Evolutionary conservation across 2,797 vertebrate genomes (phyloP).

Genomic region (Sebastes reedi): DNA sequence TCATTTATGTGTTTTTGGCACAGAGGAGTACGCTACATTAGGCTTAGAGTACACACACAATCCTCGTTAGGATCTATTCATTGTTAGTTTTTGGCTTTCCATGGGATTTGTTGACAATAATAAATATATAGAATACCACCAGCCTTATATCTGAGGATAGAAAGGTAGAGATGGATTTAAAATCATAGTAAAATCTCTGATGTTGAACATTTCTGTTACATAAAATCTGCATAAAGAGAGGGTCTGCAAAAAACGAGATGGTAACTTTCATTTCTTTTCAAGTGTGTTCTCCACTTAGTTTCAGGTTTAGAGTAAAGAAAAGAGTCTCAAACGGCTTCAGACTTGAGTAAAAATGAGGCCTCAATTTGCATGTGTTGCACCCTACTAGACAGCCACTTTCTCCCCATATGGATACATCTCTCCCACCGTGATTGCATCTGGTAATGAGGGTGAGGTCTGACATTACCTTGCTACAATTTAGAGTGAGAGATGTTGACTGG

Average conservation of each 20-base stretch:
- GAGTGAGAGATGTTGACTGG: conserved; percentile 45
- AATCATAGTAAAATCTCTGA: not conserved
- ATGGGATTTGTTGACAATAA: not conserved
- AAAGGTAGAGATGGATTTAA: not conserved
- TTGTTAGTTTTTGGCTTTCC: no score
- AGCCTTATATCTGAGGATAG: not conserved
- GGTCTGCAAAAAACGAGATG: not conserved
- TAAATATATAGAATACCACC: not conserved
- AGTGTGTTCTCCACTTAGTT: conserved; percentile 6
- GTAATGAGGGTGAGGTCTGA: conserved; percentile 42
- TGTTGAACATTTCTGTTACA: not conserved
- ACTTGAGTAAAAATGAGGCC: conserved; percentile 10
- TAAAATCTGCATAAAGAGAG: not conserved
- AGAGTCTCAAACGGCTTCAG: not conserved
- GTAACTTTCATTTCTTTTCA: not conserved
- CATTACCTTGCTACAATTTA: conserved; percentile 34
- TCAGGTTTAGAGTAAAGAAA: conserved; percentile 2
- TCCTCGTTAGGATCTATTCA: no score
- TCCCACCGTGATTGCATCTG: conserved; percentile 25
- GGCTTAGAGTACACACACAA: no score
- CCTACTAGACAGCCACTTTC: conserved; percentile 23
- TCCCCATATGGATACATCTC: not conserved
- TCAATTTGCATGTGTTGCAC: conserved; percentile 14
- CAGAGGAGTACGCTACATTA: no score
- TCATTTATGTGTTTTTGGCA: no score